phyloP scores from a whole-genome alignment of 2,113 vertebrate genomes.

The human region GRCh38 chr2:233951501-233952000 shows the following conservation, averaged over 20 bases:
- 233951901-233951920: background rate
- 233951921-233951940: background rate
- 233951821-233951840: background rate
- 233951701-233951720: background rate
- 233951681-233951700: background rate
- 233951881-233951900: background rate
- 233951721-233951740: background rate
- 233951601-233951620: background rate
- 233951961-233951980: background rate
- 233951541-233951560: background rate
- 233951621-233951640: background rate
- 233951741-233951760: background rate
- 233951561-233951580: constrained; percentile 18
- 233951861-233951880: background rate
- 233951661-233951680: background rate
- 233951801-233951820: constrained; percentile 20
- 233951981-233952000: background rate
- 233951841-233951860: background rate
- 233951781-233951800: background rate
- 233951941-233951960: background rate
- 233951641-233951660: background rate
- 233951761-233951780: background rate
- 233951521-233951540: background rate
- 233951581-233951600: background rate
- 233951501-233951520: background rate